phyloP scores from a whole-genome alignment of 1,140 invertebrate genomes.

The Atopsyche davidsoni region DNA sequence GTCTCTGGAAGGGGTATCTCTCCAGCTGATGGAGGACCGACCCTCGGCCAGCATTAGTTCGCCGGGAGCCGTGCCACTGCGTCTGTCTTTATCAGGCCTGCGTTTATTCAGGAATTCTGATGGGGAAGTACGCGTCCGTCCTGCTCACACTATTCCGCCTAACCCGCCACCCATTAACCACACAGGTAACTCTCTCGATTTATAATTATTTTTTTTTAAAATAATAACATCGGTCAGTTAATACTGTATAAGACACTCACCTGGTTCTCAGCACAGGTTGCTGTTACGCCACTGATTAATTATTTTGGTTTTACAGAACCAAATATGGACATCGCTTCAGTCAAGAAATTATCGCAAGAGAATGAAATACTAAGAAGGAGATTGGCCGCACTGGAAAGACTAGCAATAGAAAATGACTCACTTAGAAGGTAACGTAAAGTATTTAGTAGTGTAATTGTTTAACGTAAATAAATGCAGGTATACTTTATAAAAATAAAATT shows the following conservation, averaged over 20 bases:
- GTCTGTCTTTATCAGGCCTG: conserved; percentile 65
- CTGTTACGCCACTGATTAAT: not conserved
- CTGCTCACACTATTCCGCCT: conserved; percentile 38
- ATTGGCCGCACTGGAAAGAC: conserved; percentile 25
- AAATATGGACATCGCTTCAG: conserved; percentile 5
- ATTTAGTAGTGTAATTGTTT: not conserved
- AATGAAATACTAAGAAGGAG: conserved; percentile 23
- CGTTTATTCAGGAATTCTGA: conserved; percentile 58
- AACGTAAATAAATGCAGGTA: not conserved
- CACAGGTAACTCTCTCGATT: not conserved
- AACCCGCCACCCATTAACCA: conserved; percentile 25
- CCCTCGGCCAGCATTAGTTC: conserved; percentile 76
- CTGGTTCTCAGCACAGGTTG: not conserved
- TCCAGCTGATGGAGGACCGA: conserved; percentile 74
- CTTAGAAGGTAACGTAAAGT: conserved; percentile 21
- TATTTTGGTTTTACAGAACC: conserved; percentile 4
- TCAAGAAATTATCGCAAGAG: conserved; percentile 23
- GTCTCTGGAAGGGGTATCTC: conserved; percentile 58
- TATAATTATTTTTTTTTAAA: not conserved
- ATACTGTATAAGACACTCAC: not conserved
- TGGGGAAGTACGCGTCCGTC: conserved; percentile 70
- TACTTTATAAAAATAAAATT: conserved; percentile 8
- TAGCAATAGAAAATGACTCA: conserved; percentile 27
- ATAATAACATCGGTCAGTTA: not conserved
- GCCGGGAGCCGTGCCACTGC: conserved; percentile 71